A percentile compares a stretch with the other conserved stretches of the same genome.
Conservation (phyloP, 2,113 vertebrate genomes). For the Campylomormyrus numenius region DNA sequence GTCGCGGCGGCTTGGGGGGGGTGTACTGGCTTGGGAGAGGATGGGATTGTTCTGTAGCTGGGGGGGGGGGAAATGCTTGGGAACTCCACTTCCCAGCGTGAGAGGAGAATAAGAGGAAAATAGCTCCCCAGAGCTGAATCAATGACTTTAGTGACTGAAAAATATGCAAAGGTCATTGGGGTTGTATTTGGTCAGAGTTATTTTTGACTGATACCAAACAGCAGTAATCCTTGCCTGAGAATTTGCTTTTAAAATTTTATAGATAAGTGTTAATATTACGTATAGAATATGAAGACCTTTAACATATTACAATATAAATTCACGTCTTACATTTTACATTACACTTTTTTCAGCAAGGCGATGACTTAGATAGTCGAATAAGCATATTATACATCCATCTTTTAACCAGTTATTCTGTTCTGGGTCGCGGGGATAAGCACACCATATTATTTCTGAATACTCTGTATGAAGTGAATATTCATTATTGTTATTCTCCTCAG, state of each 20-base stretch:
- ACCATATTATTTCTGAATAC: neutral
- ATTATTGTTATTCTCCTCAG: neutral
- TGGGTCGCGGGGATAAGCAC: neutral
- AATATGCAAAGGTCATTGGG: conserved; percentile 88
- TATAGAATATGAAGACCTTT: conserved; percentile 10
- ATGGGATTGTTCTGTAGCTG: conserved; percentile 85
- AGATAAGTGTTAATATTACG: conserved; percentile 37
- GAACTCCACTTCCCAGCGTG: conserved; percentile 87
- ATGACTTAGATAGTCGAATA: neutral
- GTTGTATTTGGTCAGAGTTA: conserved; percentile 63
- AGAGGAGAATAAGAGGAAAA: conserved; percentile 86
- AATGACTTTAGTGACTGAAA: conserved; percentile 82
- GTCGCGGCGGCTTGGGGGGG: conserved; percentile 48
- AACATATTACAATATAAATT: neutral
- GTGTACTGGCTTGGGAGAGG: conserved; percentile 70
- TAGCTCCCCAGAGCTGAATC: conserved; percentile 75
- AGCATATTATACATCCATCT: neutral
- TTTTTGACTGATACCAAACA: conserved; percentile 69
- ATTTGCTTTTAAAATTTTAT: neutral
- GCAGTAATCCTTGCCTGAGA: conserved; percentile 53
- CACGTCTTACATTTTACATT: neutral
- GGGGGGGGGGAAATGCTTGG: conserved; percentile 80
- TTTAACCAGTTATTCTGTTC: neutral
- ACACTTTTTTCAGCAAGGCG: neutral
- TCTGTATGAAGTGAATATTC: neutral